These are phyloP conservation scores for Syncerus caffer DNA, from an alignment of 2,797 vertebrate genomes.

Conservation along the genomic window DNA sequence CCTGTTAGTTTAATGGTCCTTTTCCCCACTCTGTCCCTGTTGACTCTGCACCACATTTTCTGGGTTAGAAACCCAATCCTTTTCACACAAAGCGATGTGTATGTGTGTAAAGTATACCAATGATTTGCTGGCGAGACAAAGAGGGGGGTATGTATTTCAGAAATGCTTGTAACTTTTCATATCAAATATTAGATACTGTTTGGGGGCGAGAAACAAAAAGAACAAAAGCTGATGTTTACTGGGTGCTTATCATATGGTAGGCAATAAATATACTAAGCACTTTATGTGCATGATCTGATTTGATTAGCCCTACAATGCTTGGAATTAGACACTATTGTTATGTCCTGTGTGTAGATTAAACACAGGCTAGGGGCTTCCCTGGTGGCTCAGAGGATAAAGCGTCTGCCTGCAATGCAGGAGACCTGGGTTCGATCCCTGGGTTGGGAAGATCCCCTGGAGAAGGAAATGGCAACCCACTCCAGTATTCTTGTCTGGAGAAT, in stretches of 20 bases:
- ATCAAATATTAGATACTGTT: not conserved
- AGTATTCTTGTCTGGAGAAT: too few relatives aligned
- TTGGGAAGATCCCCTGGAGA: too few relatives aligned
- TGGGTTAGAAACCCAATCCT: not conserved
- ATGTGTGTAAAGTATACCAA: not conserved
- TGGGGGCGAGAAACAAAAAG: not conserved
- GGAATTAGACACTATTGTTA: not conserved
- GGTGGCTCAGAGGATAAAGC: too few relatives aligned
- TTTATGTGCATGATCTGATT: not conserved
- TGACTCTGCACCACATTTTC: not conserved
- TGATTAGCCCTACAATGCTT: not conserved
- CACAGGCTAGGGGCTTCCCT: not conserved
- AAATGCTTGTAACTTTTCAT: not conserved
- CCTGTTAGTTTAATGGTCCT: not conserved
- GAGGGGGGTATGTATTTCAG: not conserved
- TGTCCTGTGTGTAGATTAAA: not conserved
- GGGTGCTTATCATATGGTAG: not conserved
- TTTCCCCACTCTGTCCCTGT: not conserved
- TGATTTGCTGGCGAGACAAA: not conserved
- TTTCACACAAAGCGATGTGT: not conserved
- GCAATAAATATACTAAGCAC: not conserved
- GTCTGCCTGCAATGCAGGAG: too few relatives aligned
- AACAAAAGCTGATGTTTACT: not conserved
- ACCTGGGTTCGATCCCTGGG: too few relatives aligned
- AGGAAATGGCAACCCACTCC: too few relatives aligned